phyloP scores from a whole-genome alignment of 2,797 vertebrate species.

The Crocidura indochinensis region DNA sequence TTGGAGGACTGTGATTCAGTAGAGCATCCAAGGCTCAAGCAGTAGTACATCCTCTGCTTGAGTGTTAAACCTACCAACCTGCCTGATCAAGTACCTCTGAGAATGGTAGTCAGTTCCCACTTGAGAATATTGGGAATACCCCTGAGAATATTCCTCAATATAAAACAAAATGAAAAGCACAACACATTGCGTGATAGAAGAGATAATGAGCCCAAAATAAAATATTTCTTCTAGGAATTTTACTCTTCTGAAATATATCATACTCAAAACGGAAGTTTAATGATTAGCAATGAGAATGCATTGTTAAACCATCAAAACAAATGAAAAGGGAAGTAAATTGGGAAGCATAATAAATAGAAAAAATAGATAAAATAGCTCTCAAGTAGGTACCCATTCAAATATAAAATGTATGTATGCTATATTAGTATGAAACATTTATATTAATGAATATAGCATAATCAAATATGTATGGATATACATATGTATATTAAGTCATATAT shows the following conservation, averaged over 20 bases:
- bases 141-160: too few species aligned
- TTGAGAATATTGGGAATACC: too few species aligned
- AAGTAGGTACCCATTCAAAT: neutral
- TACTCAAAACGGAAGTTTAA: constrained; percentile 31
- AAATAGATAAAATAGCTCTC: neutral
- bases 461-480: neutral
- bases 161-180: neutral
- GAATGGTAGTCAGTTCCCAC: too few species aligned
- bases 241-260: neutral
- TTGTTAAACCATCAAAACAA: neutral
- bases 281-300: neutral
- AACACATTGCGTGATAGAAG: neutral
- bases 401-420: neutral
- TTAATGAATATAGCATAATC: neutral
- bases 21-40: too few species aligned
- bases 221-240: neutral
- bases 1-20: too few species aligned
- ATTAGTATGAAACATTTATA: neutral
- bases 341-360: neutral
- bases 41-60: too few species aligned
- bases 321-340: neutral
- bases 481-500: neutral
- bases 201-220: neutral
- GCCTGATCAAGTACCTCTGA: too few species aligned
- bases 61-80: too few species aligned